Evolutionary conservation across 1,140 invertebrate genomes (phyloP).

Genomic region (Hylyphantes graminicola): DNA sequence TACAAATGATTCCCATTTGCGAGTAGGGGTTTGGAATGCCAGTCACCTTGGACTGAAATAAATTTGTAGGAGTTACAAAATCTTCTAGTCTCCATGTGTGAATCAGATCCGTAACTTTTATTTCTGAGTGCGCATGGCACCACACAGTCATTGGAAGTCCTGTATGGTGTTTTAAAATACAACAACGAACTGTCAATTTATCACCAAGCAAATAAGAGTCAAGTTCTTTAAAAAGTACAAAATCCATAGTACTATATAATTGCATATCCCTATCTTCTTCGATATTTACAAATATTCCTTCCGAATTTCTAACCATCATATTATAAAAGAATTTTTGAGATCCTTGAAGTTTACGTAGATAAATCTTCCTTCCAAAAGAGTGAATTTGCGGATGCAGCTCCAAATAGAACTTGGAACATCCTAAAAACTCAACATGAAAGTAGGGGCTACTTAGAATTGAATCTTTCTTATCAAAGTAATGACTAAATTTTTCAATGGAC

Average conservation of each 20-base stretch:
- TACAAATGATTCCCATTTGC: no score
- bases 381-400: neutral
- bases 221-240: neutral
- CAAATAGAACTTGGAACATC: neutral
- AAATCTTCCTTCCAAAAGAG: neutral
- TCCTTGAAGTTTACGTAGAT: neutral
- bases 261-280: neutral
- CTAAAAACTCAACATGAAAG: neutral
- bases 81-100: slow-evolving; percentile 2
- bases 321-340: neutral
- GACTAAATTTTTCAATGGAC: slow-evolving; percentile 7
- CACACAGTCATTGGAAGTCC: neutral
- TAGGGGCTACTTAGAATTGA: neutral
- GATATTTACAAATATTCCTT: no score
- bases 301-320: neutral
- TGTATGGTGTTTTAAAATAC: neutral
- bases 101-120: neutral
- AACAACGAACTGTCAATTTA: neutral
- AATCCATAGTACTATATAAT: no score
- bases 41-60: neutral
- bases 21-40: no score
- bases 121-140: neutral
- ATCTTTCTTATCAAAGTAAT: neutral
- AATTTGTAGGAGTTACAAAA: neutral
- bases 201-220: neutral